Evolutionary conservation across 2,113 vertebrate species (phyloP).

Genomic region (Epinephelus moara): DNA sequence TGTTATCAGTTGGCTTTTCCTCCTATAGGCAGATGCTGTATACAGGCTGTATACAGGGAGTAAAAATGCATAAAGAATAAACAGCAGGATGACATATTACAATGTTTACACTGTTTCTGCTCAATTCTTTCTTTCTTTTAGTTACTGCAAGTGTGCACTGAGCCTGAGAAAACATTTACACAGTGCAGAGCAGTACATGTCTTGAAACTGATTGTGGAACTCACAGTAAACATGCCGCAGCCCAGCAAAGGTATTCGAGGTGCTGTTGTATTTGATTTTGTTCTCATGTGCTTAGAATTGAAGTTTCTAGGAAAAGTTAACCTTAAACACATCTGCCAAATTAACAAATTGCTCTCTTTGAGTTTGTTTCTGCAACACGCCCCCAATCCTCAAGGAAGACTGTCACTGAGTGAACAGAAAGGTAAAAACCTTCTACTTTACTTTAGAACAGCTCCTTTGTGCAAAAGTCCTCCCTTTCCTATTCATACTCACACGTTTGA

Average conservation of each 20-base stretch:
- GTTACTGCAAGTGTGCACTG: too few species aligned
- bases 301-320: neutral
- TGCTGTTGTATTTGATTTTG: neutral
- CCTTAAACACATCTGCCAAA: neutral
- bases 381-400: neutral
- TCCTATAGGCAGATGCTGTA: neutral
- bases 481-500: neutral
- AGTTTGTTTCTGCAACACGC: neutral
- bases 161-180: too few species aligned
- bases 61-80: neutral
- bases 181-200: too few species aligned
- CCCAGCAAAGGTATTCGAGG: too few species aligned
- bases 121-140: too few species aligned
- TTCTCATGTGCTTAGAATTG: neutral
- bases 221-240: too few species aligned
- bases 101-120: too few species aligned
- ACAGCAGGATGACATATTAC: neutral
- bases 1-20: neutral
- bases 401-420: neutral
- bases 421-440: neutral
- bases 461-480: conserved; percentile 3
- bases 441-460: conserved; percentile 6
- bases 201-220: too few species aligned
- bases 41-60: neutral
- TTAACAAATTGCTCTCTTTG: neutral